Evolutionary conservation across 2,888 invertebrate species (phyloP).

Genomic region (Lasioglossum figueresi): DNA sequence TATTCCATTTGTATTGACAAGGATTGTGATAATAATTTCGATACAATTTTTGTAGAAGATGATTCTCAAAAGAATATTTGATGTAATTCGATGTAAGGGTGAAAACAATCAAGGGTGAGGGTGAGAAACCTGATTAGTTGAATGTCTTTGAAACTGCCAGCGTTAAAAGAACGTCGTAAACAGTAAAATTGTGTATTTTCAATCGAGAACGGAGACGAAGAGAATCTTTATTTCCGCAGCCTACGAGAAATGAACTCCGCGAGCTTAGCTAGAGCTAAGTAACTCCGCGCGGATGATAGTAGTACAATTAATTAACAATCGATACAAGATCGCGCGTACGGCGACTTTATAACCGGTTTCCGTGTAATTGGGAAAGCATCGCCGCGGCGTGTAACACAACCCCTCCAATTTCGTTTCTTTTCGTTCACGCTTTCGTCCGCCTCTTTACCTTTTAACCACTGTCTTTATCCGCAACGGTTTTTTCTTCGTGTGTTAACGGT

Average conservation of each 20-base stretch:
- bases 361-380: conserved; percentile 28
- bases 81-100: background rate
- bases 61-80: too few species aligned
- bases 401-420: conserved; percentile 2
- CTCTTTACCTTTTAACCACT: background rate
- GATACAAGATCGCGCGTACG: background rate
- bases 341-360: background rate
- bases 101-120: background rate
- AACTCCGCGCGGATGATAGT: background rate
- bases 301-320: background rate
- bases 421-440: background rate
- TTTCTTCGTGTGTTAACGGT: background rate
- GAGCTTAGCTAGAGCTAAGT: background rate
- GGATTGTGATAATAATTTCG: too few species aligned
- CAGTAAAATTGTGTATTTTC: too few species aligned
- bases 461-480: background rate
- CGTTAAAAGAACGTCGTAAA: background rate
- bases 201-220: background rate
- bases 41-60: too few species aligned
- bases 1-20: too few species aligned
- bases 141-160: background rate
- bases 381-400: background rate
- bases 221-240: background rate
- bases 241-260: background rate
- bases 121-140: background rate